Percentiles rank a stretch among this genome's conserved stretches.
Evolutionary conservation across 1,140 invertebrate genomes (phyloP).

Genomic region (Cyclina sinensis): DNA sequence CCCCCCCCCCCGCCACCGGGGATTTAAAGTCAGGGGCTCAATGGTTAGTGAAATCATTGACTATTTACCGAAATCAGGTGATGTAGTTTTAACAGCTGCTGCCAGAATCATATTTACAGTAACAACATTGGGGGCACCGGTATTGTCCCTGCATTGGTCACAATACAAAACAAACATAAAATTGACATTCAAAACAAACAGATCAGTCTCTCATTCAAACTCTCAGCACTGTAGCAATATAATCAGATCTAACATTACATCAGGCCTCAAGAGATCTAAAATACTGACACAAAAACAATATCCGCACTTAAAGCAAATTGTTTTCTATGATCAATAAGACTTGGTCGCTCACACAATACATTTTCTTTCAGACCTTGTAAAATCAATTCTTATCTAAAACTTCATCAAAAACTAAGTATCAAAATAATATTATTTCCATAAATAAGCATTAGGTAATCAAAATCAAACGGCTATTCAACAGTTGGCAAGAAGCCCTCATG

Average conservation of each 20-base stretch:
- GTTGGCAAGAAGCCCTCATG: no score
- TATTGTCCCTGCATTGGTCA: no score
- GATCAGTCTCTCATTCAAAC: no score
- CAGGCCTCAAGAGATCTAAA: neutral
- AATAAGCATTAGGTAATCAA: constrained; percentile 20
- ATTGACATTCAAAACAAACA: no score
- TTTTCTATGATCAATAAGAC: neutral
- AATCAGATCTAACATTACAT: constrained; percentile 17
- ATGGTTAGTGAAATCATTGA: no score
- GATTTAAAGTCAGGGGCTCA: no score
- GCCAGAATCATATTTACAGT: no score
- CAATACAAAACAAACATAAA: no score
- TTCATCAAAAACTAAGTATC: constrained; percentile 6
- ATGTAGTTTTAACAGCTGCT: no score
- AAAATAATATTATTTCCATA: neutral
- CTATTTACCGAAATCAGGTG: no score
- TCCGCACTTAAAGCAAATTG: neutral
- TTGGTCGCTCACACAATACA: constrained; percentile 2
- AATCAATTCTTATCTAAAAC: constrained; percentile 42
- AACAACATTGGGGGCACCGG: no score
- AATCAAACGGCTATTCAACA: neutral
- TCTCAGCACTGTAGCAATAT: neutral
- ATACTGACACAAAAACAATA: neutral
- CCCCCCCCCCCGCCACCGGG: no score
- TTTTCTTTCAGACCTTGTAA: neutral